These are phyloP conservation scores for Actinia equina DNA, from an alignment of 64 coral and sea anemone genomes.

Conservation along the genomic window DNA sequence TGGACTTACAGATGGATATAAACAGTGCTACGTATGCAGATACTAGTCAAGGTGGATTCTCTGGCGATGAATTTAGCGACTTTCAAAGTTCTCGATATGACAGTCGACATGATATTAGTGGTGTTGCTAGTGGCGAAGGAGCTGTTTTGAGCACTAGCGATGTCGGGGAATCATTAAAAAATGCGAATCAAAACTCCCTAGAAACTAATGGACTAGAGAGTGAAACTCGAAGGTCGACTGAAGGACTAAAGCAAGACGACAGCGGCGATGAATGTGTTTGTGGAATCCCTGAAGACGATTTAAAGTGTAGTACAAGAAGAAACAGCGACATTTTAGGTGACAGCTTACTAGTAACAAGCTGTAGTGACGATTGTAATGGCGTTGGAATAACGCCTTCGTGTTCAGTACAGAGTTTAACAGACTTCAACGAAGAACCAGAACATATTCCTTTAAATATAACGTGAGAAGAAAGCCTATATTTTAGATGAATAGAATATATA, in stretches of 20 bases:
- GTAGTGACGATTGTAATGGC: constrained; percentile 16
- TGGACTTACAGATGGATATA: constrained; percentile 51
- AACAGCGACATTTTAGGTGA: background rate
- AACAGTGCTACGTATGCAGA: constrained; percentile 43
- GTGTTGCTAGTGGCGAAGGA: background rate
- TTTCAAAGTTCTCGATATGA: constrained; percentile 67
- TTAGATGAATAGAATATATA: background rate
- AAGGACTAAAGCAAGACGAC: background rate
- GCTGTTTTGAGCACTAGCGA: constrained; percentile 12
- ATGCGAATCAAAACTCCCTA: background rate
- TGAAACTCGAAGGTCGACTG: background rate
- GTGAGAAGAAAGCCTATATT: background rate
- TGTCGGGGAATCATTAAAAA: background rate
- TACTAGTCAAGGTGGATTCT: constrained; percentile 45
- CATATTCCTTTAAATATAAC: constrained; percentile 10
- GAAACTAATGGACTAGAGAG: background rate
- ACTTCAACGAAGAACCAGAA: constrained; percentile 19
- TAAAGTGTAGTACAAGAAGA: background rate
- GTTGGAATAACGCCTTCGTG: constrained; percentile 19
- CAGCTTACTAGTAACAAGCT: background rate
- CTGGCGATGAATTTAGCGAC: constrained; percentile 73
- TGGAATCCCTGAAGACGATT: background rate
- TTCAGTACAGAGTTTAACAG: constrained; percentile 25
- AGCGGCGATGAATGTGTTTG: background rate
- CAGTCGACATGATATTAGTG: constrained; percentile 16